phyloP scores from a whole-genome alignment of 2,888 invertebrate genomes.

The Epistrophella euchroma region DNA sequence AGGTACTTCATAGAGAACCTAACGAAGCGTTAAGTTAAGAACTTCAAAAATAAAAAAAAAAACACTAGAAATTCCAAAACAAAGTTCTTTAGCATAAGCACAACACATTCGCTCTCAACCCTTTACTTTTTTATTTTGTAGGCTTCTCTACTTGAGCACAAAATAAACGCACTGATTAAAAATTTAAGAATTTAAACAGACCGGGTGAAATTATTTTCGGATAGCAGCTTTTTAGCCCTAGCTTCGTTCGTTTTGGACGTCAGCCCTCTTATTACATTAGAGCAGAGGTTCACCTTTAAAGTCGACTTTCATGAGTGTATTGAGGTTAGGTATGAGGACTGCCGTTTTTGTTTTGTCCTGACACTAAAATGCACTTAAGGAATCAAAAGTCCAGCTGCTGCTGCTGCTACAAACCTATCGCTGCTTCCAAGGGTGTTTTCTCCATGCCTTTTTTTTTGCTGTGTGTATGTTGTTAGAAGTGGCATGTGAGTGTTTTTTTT shows the following conservation, averaged over 20 bases:
- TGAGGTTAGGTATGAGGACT: conserved; percentile 19
- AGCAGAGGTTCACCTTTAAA: conserved; percentile 6
- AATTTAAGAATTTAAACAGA: conserved; percentile 42
- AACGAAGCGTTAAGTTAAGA: conserved; percentile 69
- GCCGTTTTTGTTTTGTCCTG: conserved; percentile 49
- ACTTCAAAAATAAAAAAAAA: conserved; percentile 8
- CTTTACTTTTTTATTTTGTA: background rate
- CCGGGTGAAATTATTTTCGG: background rate
- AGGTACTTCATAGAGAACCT: conserved; percentile 56
- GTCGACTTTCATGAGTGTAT: conserved; percentile 15
- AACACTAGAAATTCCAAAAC: background rate
- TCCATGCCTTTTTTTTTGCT: conserved; percentile 10
- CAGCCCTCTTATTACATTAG: conserved; percentile 30
- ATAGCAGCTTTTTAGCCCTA: conserved; percentile 14
- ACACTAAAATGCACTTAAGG: conserved; percentile 65
- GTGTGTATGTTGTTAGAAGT: conserved; percentile 24
- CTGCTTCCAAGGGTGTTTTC: conserved; percentile 22
- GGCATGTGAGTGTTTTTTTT: conserved; percentile 45
- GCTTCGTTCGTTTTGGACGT: background rate
- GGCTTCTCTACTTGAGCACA: background rate
- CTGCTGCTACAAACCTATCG: background rate
- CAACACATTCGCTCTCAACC: background rate
- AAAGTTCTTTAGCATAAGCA: background rate
- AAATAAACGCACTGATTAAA: conserved; percentile 36
- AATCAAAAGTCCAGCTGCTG: conserved; percentile 71